Percentiles rank a stretch among this genome's conserved stretches.
Conservation (phyloP, 2,888 invertebrate species). For the Ethmia dodecea region DNA sequence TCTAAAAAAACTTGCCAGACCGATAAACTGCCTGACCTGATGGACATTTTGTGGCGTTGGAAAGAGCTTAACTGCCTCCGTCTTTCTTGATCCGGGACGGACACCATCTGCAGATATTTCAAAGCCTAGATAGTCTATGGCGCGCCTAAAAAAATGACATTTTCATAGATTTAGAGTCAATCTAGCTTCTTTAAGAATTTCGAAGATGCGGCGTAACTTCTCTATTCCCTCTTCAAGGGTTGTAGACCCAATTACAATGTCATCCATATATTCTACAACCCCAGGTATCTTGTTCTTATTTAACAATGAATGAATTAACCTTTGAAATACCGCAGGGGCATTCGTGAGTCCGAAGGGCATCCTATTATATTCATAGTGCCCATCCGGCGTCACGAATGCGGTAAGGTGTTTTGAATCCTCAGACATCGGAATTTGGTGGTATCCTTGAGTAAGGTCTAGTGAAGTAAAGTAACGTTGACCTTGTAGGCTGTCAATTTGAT, state of each 20-base stretch:
- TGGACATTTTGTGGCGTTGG: background rate
- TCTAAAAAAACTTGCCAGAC: background rate
- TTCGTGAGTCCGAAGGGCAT: no score
- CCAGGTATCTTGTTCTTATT: constrained; percentile 3
- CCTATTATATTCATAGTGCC: constrained; percentile 5
- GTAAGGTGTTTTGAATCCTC: no score
- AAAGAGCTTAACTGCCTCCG: background rate
- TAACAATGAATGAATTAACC: constrained; percentile 1
- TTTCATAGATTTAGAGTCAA: constrained; percentile 10
- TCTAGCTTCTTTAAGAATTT: constrained; percentile 3
- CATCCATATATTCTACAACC: constrained; percentile 14
- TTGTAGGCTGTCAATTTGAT: no score
- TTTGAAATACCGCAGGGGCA: constrained; percentile 6
- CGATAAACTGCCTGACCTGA: no score
- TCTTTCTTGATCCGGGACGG: background rate
- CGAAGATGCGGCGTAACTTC: background rate
- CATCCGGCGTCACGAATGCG: no score
- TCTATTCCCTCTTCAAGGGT: constrained; percentile 6
- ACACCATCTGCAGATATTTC: constrained; percentile 1
- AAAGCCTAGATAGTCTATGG: background rate
- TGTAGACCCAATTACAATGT: constrained; percentile 10
- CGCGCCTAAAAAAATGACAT: constrained; percentile 10
- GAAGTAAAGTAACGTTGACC: constrained; percentile 6
- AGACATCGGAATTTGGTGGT: no score
- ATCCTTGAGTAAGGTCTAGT: no score